Evolutionary conservation across 2,888 invertebrate species (phyloP), one percentile per base, ranked within the genome.

Genomic region (Melieria picta): DNA sequence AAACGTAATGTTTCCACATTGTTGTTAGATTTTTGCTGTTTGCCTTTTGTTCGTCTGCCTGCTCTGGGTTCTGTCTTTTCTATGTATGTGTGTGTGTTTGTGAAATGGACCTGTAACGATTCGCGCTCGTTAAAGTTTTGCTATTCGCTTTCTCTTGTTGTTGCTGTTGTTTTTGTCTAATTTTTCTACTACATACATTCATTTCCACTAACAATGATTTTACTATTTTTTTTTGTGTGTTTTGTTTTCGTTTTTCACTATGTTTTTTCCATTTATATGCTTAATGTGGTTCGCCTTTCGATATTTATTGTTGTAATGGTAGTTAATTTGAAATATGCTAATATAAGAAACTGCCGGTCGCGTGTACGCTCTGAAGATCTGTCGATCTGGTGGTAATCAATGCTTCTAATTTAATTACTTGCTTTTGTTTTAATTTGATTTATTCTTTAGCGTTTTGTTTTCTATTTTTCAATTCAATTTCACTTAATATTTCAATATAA

Each of bases 221-320:
- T 10, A 10, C 52, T 52, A 52, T 52, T 52, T 52, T 30, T 30
- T 62, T 43, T 62, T 11, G 61, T 16, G 1, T 64, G 62, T 42
- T 46, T 30, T 67, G 52, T 60, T 68, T 16, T 62, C 46, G 68
- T 70, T 72, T 69, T 63, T 16, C 57, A 47, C 45, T 47, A 46
- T 66, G 52, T 58, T 58, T 71, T 63, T 46, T 16, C 48, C 30
- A 30, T 30, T 30, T 30, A 30, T 30, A 30, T 30, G 30, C 30
- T 30, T 30, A 1, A 30, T 30, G 30, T 30, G 5, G n/a, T 71
- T 66, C 13, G 11, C 52, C 0, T 52, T 52, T 52, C 13, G 52
- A 52, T 52, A 13, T n/a, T n/a, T 52, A 52, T 52, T 11, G 52
- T 52, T 11, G 52, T 9, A 52, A 52, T 52, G 30, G 30, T 30